These are phyloP conservation scores for Branchipolynoe longqiensis DNA, from an alignment of 2,888 invertebrate genomes.

Conservation along the genomic window DNA sequence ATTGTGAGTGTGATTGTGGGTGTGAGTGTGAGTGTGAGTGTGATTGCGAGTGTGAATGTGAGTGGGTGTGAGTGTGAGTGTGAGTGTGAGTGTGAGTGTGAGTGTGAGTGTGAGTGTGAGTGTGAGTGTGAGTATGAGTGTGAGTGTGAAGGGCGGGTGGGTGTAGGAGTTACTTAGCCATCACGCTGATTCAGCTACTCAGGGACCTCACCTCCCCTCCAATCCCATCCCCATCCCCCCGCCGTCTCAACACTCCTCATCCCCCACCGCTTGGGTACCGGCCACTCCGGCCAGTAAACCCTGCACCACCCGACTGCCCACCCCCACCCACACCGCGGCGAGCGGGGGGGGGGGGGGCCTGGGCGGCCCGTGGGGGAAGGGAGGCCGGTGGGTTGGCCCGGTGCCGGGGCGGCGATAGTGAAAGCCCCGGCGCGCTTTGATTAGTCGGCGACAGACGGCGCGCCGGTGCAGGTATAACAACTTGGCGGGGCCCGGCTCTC, in stretches of 20 bases:
- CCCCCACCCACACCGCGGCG: neutral
- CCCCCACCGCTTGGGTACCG: no score
- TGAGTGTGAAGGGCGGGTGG: no score
- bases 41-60: no score
- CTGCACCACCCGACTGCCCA: neutral
- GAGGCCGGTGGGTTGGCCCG: neutral
- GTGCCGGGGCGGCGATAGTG: neutral
- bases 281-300: no score
- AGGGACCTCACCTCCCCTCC: neutral
- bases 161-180: conserved; percentile 22
- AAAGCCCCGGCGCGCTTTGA: conserved; percentile 13
- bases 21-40: no score
- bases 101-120: no score
- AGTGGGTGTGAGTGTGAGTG: no score
- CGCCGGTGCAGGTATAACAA: conserved; percentile 14
- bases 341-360: no score
- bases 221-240: neutral
- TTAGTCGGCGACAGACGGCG: conserved; percentile 28
- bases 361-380: no score
- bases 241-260: neutral
- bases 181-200: neutral
- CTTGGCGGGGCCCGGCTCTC: neutral
- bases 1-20: no score
- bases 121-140: no score
- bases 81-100: no score